A percentile compares a stretch with the other conserved stretches of the same genome.
Evolutionary conservation across 1,140 invertebrate species (phyloP).

Genomic region (Drosophila santomea): DNA sequence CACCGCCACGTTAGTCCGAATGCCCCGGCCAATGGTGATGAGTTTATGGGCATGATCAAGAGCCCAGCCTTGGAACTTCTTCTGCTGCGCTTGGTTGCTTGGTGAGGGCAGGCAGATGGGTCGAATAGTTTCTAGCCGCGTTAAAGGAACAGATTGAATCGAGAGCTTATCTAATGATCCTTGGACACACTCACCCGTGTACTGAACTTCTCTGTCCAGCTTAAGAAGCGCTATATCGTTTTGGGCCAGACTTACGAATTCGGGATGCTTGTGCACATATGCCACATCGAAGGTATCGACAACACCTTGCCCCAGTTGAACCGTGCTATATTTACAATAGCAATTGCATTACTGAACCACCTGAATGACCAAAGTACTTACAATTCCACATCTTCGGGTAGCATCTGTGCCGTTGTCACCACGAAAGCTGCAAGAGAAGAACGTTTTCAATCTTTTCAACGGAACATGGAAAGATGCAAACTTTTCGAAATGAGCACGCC

Average conservation of each 20-base stretch:
- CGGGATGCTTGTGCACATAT: background rate
- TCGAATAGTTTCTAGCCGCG: background rate
- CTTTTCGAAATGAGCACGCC: background rate
- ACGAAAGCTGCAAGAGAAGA: background rate
- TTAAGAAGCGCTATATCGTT: conserved; percentile 1
- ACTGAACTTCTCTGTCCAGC: background rate
- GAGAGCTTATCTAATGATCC: background rate
- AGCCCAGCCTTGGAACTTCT: background rate
- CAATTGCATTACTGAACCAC: background rate
- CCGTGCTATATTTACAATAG: background rate
- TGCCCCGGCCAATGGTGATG: background rate
- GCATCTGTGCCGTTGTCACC: background rate
- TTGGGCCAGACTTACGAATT: background rate
- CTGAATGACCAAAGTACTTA: background rate
- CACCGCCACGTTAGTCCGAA: background rate
- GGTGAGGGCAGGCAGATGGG: conserved; percentile 1
- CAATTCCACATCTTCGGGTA: background rate
- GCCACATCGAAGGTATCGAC: background rate
- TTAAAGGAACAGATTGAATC: background rate
- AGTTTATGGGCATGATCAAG: background rate
- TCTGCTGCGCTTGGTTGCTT: background rate
- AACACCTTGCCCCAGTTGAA: background rate
- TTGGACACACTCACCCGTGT: background rate
- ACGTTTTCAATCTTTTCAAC: background rate
- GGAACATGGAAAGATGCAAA: background rate